phyloP scores from a whole-genome alignment of 35 echinoderm and acorn worm species.

The Apostichopus japonicus region DNA sequence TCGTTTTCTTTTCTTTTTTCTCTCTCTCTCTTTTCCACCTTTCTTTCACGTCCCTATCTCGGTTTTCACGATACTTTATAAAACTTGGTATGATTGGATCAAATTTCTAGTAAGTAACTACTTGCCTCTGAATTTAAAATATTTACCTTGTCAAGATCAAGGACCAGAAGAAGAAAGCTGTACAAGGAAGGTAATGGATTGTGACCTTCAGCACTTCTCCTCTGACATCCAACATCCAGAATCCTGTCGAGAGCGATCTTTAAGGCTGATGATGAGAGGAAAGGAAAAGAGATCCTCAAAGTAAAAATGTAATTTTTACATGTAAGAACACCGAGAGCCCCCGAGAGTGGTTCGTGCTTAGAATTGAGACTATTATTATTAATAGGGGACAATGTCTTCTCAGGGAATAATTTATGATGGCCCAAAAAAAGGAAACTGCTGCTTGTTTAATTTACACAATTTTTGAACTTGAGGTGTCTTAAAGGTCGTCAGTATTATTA shows the following conservation, averaged over 20 bases:
- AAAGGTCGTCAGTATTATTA: too few species aligned
- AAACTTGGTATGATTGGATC: too few species aligned
- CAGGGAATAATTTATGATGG: conserved; percentile 5
- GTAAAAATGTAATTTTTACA: neutral
- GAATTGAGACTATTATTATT: neutral
- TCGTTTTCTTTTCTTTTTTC: too few species aligned
- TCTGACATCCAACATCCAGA: neutral
- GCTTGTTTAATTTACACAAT: too few species aligned
- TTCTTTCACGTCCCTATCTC: too few species aligned
- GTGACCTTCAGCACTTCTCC: conserved; percentile 26
- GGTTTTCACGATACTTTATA: too few species aligned
- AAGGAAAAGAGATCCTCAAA: neutral
- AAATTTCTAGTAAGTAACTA: too few species aligned
- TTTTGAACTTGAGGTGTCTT: too few species aligned
- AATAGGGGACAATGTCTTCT: neutral
- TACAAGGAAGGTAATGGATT: conserved; percentile 21
- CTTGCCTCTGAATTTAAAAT: neutral
- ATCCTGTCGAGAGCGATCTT: conserved; percentile 14
- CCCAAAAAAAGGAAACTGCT: neutral
- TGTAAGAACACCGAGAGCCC: neutral
- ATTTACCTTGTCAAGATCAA: conserved; percentile 27
- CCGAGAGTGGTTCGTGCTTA: neutral
- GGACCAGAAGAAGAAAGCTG: conserved; percentile 16
- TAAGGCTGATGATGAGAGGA: conserved; percentile 3
- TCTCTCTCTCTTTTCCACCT: too few species aligned